Percentiles rank a stretch among this genome's conserved stretches.
These are phyloP conservation scores for Prionchulus punctatus DNA, from an alignment of 2,888 invertebrate genomes.

Conservation along the genomic window DNA sequence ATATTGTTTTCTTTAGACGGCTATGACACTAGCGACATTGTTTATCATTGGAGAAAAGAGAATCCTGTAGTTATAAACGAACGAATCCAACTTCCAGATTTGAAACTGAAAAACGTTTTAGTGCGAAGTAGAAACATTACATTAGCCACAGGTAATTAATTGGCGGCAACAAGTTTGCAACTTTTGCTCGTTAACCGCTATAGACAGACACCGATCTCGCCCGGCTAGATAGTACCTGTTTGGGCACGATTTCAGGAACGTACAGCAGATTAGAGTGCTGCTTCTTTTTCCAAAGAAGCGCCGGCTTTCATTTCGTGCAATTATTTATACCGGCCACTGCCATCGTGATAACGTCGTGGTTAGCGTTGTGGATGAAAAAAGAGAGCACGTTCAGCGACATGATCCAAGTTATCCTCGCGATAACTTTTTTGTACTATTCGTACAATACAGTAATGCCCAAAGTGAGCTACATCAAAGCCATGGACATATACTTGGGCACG, in stretches of 20 bases:
- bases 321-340: background rate
- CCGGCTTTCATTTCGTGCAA: background rate
- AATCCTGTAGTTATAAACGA: background rate
- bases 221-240: too few species aligned
- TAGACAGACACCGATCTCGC: too few species aligned
- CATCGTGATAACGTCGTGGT: background rate
- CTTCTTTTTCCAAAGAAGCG: background rate
- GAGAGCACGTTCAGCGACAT: slow-evolving; percentile 1
- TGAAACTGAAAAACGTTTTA: background rate
- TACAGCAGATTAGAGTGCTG: background rate
- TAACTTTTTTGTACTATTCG: background rate
- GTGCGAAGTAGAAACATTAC: background rate
- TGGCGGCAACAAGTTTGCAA: background rate
- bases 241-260: background rate
- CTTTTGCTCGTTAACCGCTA: background rate
- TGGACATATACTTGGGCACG: slow-evolving; percentile 3
- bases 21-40: slow-evolving; percentile 25
- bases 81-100: background rate
- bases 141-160: background rate
- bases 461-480: background rate
- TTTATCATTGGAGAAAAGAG: slow-evolving; percentile 21
- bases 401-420: background rate
- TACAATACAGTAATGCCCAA: background rate
- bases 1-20: slow-evolving; percentile 18
- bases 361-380: background rate